Evolutionary conservation across 2,797 vertebrate species (phyloP).

Genomic region (Agapornis canus): DNA sequence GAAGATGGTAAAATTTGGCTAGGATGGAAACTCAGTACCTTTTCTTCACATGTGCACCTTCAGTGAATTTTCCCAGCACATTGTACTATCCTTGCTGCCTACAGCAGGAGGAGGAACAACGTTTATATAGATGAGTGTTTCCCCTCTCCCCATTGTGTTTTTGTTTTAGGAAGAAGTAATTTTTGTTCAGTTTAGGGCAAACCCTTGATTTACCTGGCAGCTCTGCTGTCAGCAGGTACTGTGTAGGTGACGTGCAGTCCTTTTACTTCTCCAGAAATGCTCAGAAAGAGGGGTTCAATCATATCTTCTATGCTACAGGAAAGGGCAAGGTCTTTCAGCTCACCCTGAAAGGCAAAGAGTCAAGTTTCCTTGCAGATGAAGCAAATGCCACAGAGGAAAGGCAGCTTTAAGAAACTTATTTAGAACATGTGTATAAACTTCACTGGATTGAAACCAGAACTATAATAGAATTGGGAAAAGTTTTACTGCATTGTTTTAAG

Average conservation of each 20-base stretch:
- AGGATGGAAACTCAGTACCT: background rate
- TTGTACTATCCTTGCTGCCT: background rate
- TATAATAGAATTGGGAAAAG: background rate
- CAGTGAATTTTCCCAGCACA: background rate
- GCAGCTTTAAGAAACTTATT: background rate
- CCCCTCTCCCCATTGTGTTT: background rate
- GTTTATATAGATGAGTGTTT: background rate
- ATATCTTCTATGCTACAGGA: slow-evolving; percentile 86
- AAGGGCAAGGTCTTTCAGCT: slow-evolving; percentile 80
- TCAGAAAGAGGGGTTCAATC: slow-evolving; percentile 82
- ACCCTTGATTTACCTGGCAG: slow-evolving; percentile 26
- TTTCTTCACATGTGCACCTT: background rate
- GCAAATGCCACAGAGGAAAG: background rate
- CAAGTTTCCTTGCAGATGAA: background rate
- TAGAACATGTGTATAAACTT: background rate
- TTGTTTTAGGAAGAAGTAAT: background rate
- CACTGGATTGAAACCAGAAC: background rate
- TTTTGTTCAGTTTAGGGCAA: background rate
- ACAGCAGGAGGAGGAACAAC: background rate
- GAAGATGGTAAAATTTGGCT: background rate
- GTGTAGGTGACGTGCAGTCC: slow-evolving; percentile 82
- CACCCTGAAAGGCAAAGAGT: slow-evolving; percentile 74
- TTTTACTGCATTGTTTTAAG: background rate
- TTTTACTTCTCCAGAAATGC: slow-evolving; percentile 80
- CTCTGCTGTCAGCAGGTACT: slow-evolving; percentile 33